A percentile compares a stretch with the other conserved stretches of the same genome.
Conservation (phyloP, 2,888 invertebrate genomes). For the Ophion ellenae region DNA sequence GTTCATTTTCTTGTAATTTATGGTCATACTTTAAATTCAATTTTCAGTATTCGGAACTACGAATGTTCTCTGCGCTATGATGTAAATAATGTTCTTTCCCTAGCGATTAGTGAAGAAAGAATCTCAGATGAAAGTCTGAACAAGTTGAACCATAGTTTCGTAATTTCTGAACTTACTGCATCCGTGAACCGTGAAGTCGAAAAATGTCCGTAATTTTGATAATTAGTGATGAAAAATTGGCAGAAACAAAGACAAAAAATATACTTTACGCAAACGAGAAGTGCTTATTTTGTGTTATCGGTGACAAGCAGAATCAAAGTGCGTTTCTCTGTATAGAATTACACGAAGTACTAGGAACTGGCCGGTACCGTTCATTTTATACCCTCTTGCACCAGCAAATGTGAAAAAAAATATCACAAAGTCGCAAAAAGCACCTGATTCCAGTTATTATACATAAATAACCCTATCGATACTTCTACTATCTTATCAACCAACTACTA, state of each 20-base stretch:
- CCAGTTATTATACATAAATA: conserved; percentile 56
- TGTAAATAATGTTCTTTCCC: conserved; percentile 15
- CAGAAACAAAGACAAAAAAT: neutral
- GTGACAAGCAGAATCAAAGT: conserved; percentile 63
- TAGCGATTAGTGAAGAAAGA: neutral
- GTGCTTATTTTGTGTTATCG: neutral
- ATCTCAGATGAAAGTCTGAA: neutral
- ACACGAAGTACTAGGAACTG: conserved; percentile 61
- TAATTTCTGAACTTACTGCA: neutral
- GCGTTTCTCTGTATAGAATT: conserved; percentile 53
- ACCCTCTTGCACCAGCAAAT: conserved; percentile 50
- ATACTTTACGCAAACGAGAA: conserved; percentile 1
- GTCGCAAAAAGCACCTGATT: conserved; percentile 60
- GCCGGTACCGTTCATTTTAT: conserved; percentile 63
- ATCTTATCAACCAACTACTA: conserved; percentile 41
- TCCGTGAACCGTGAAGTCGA: neutral
- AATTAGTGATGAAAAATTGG: neutral
- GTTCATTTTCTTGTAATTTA: conserved; percentile 11
- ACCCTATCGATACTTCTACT: conserved; percentile 58
- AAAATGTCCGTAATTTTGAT: neutral
- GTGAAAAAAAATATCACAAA: conserved; percentile 45
- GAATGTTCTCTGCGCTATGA: neutral
- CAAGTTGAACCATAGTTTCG: neutral
- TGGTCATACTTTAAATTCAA: neutral
- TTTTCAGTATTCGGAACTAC: neutral